Evolutionary conservation across 2,888 invertebrate species (phyloP), one percentile per base, ranked within the genome.

Genomic region (Gryllus longicercus): DNA sequence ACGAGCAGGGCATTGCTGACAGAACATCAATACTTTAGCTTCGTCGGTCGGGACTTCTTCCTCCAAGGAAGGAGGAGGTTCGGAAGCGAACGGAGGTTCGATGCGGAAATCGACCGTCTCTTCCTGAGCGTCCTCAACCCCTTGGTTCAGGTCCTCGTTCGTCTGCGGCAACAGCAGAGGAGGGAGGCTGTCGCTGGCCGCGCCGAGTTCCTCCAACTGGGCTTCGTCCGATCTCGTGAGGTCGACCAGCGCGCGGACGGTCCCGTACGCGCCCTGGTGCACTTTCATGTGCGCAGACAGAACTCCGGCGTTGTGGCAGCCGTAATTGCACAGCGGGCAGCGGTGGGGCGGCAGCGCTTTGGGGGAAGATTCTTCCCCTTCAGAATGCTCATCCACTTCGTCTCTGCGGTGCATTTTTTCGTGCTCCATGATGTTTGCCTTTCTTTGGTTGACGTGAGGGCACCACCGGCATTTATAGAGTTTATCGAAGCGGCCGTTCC

Each of bases 381-480:
- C 49, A 2, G 78, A 79, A n/a, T 51, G 23, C 1, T 51, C 50
- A 16, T 80, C 81, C 63, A 76, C 49, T 3, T 82, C 80, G 50
- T 23, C 18, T 25, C 51, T 78, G 38, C 77, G 78, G 86, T 95
- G 95, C 91, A 95, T 94, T 85, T 92, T 92, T 86, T 96, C 95
- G 86, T 96, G 96, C 84, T 94, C 93, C 51, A 92, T 91, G 81
- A 96, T 93, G 86, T 94, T 95, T 76, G 92, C 92, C 84, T 93
- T 92, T 78, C 95, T 90, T n/a, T 93, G 89, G 85, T 95, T 95
- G 18, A 95, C 93, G 86, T 95, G 95, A 0, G 96, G 95, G 85
- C 96, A 96, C 85, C 91, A 93, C 51, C 93, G 90, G 85, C 96
- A 96, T 85, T 95, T 94, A 86, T 93, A 93, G 92, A 96, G 94